phyloP scores from a whole-genome alignment of 2,797 vertebrate species.

The Falco berigora region DNA sequence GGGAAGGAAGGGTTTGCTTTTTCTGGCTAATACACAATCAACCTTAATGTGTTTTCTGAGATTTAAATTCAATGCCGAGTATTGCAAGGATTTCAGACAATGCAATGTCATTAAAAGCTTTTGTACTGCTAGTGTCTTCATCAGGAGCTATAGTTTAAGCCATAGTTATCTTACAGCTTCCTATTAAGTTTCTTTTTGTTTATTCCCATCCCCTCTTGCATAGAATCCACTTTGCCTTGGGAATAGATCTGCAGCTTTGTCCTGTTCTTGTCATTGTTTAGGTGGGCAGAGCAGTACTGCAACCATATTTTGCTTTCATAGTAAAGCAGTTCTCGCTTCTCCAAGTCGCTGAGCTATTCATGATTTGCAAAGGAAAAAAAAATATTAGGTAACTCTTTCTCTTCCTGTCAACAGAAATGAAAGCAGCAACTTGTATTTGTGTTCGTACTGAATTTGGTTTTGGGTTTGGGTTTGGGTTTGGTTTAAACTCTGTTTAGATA shows the following conservation, averaged over 20 bases:
- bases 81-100: conserved; percentile 2
- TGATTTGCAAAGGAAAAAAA: not conserved
- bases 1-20: conserved; percentile 15
- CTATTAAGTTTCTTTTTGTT: not conserved
- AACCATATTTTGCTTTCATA: not conserved
- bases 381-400: not conserved
- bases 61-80: not conserved
- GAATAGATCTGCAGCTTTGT: not conserved
- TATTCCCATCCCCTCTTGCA: not conserved
- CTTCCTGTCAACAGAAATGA: not conserved
- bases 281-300: not conserved
- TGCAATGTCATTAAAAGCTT: not conserved
- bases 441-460: not conserved
- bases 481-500: not conserved
- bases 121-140: not conserved
- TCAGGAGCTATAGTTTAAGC: not conserved
- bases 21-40: not conserved
- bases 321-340: not conserved
- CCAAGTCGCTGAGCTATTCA: not conserved
- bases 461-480: too few relatives aligned
- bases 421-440: not conserved
- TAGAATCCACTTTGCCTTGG: not conserved
- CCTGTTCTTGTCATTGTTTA: not conserved
- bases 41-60: conserved; percentile 25
- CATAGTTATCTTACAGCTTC: not conserved